Conservation (phyloP, 2,113 vertebrate species). For the Propithecus coquereli region DNA sequence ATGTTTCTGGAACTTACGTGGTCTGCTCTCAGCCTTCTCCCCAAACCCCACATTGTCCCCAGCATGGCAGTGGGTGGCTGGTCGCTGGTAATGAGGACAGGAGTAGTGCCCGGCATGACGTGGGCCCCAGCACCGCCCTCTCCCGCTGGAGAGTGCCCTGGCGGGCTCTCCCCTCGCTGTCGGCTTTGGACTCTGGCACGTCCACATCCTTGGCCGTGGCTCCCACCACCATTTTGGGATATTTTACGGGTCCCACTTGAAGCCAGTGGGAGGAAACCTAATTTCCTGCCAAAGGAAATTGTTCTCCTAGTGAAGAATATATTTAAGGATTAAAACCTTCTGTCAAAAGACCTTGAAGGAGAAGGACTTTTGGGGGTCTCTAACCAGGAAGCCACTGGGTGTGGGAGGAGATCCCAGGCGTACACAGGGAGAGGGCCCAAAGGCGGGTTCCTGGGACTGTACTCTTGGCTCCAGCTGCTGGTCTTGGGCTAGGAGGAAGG, state of each 20-base stretch:
- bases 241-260: constrained; percentile 29
- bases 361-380: constrained; percentile 8
- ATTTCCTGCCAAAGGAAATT: constrained; percentile 65
- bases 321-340: constrained; percentile 34
- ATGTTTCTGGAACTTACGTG: background rate
- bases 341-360: background rate
- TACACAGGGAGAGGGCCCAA: background rate
- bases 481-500: background rate
- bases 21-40: background rate
- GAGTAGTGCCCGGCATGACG: background rate
- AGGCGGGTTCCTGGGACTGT: background rate
- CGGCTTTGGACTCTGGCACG: background rate
- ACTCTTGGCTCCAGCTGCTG: background rate
- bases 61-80: background rate
- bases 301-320: constrained; percentile 37
- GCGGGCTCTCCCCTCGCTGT: background rate
- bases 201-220: constrained; percentile 20
- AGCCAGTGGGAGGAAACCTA: constrained; percentile 66
- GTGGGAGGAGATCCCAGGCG: background rate
- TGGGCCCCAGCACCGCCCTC: background rate
- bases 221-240: constrained; percentile 6
- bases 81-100: background rate
- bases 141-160: background rate
- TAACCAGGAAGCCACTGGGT: background rate
- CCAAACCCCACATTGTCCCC: too few species aligned